A percentile compares a stretch with the other conserved stretches of the same genome.
Conservation (phyloP, 2,797 vertebrate species). For the Tauraco hartlaubi region DNA sequence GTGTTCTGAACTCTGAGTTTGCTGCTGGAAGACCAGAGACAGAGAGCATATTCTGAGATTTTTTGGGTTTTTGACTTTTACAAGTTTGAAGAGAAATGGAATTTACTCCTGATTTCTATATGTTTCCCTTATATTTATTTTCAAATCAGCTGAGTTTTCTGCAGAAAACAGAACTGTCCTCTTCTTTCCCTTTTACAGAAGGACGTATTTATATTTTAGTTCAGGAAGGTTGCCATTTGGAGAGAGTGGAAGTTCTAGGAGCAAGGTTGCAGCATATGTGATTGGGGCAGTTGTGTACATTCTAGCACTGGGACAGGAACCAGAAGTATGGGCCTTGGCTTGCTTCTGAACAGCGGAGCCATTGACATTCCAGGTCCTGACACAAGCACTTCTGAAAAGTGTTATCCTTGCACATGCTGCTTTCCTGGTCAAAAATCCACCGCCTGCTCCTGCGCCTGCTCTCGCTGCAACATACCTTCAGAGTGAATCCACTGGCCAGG, state of each 20-base stretch:
- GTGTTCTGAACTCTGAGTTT: not conserved
- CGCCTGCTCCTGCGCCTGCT: not conserved
- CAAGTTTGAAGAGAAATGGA: not conserved
- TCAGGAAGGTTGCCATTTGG: not conserved
- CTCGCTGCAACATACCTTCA: not conserved
- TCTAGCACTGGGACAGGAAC: not conserved
- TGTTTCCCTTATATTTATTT: constrained; percentile 61
- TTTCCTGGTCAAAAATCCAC: not conserved
- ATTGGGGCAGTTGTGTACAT: not conserved
- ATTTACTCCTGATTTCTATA: constrained; percentile 33
- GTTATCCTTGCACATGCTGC: not conserved
- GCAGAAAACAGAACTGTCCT: constrained; percentile 50
- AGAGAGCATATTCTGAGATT: constrained; percentile 46
- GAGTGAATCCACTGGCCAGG: not conserved
- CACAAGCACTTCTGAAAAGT: not conserved
- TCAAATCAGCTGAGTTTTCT: constrained; percentile 56
- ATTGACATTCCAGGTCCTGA: not conserved
- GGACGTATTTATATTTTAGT: constrained; percentile 33
- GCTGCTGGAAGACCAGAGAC: constrained; percentile 44
- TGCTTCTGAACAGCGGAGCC: not conserved
- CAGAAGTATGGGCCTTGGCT: not conserved
- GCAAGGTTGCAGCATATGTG: not conserved
- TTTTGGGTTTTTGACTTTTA: constrained; percentile 19
- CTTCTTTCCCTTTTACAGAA: constrained; percentile 27
- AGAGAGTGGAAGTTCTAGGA: not conserved